phyloP scores from a whole-genome alignment of 2,888 invertebrate genomes.

The Lasioglossum calceatum region DNA sequence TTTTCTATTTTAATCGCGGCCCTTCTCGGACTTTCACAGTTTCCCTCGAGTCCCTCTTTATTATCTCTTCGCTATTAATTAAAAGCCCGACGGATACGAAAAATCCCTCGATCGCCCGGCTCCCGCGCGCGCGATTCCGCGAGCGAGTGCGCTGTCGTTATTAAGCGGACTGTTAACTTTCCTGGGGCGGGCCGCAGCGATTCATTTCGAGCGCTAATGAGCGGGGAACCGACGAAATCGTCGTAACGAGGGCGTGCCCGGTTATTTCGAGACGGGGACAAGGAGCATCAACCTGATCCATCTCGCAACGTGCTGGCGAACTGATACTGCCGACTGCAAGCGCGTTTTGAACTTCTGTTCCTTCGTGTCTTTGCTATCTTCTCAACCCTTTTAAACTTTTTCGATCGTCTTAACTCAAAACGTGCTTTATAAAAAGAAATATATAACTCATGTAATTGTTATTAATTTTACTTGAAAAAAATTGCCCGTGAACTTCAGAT shows the following conservation, averaged over 20 bases:
- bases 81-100: conserved; percentile 37
- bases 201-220: conserved; percentile 53
- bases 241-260: conserved; percentile 56
- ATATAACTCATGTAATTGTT: not conserved
- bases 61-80: conserved; percentile 52
- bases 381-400: not conserved
- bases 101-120: conserved; percentile 23
- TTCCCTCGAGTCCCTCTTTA: conserved; percentile 45
- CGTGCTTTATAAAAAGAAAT: not conserved
- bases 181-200: conserved; percentile 10
- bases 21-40: conserved; percentile 44
- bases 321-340: not conserved
- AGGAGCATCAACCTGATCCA: conserved; percentile 67
- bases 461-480: not conserved
- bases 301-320: conserved; percentile 3
- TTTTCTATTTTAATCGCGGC: conserved; percentile 61
- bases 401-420: not conserved
- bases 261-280: conserved; percentile 71
- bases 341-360: not conserved
- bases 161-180: conserved; percentile 31
- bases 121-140: not conserved
- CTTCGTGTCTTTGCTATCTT: too few relatives aligned
- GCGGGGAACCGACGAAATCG: conserved; percentile 59
- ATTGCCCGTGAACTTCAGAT: not conserved
- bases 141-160: not conserved